Base-by-base conservation (phyloP, 2,113 vertebrate species). In the Centrocercus urophasianus region DNA sequence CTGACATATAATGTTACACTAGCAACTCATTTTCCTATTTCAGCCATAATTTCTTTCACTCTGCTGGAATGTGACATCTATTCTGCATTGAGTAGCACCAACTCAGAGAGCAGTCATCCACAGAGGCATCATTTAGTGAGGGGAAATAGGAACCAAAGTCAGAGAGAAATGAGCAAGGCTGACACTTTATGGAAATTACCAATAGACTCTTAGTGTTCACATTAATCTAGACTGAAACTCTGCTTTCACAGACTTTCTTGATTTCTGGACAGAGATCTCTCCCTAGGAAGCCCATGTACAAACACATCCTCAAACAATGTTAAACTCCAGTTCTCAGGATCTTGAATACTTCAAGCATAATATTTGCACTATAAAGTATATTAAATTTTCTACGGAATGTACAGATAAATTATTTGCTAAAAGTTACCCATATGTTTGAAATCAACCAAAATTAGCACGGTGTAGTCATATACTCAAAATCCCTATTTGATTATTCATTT, bases 231-330 rank as follows among this genome's bases (percentile, higher is more conserved):
- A 71, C 27, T 16, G n/a, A 65, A 84, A 27, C 11, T 40, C 48
- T 17, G 2, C 32, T 78, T 22, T 43, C 30, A 8, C 0, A 1
- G 5, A 14, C 9, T 34, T 52, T n/a, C 83, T 20, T 52, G 24
- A 48, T 34, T 70, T 70, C 45, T 65, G 67, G 27, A 28, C 54
- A 42, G 30, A n/a, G 2, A 21, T 17, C 32, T 47, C 27, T 38
- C 36, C 17, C n/a, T 21, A 28, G 65, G 52, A 71, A 75, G 48
- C 17, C 7, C 19, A 79, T 59, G n/a, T 3, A 40, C 43, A 79
- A 92, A 42, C 15, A 57, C 30, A 59, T 40, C 50, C 36, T 63
- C 24, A 48, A 18, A 48, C 27, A 43, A 40, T 1, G 3, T 40
- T 60, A 47, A 57, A 8, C 75, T 83, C 50, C 8, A 2, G 4